Evolutionary conservation across 2,888 invertebrate species (phyloP).

Genomic region (Philhelius pedissequus): DNA sequence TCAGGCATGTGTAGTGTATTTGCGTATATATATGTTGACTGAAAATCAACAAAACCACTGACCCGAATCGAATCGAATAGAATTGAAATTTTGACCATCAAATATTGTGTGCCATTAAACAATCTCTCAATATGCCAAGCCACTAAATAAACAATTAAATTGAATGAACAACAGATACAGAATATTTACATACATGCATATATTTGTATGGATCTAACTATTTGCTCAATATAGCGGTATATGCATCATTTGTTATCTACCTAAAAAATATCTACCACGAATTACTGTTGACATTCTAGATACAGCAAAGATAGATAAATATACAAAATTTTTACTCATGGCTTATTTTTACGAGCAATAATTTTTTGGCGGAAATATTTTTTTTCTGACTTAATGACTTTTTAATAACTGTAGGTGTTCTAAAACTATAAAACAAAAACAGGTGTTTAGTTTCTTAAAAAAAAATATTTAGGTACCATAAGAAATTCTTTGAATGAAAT

Average conservation of each 20-base stretch:
- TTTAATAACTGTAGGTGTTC: neutral
- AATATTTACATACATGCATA: neutral
- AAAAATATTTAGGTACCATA: neutral
- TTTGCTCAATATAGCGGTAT: no score
- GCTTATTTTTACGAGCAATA: neutral
- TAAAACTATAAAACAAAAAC: neutral
- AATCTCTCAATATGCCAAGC: slow-evolving; percentile 15
- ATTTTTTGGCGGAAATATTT: neutral
- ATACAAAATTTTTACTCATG: neutral
- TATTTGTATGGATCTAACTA: no score
- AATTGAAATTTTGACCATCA: slow-evolving; percentile 43
- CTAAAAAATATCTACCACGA: neutral
- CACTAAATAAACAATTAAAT: slow-evolving; percentile 31
- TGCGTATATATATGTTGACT: slow-evolving; percentile 8
- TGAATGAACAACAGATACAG: neutral
- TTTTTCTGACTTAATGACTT: neutral
- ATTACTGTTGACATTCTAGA: neutral
- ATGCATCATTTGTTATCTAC: no score
- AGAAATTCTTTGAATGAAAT: no score
- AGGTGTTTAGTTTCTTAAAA: neutral
- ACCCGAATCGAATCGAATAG: slow-evolving; percentile 38
- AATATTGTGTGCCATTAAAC: slow-evolving; percentile 47
- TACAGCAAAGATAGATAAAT: neutral
- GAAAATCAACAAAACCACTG: slow-evolving; percentile 57
- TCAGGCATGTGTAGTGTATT: neutral